phyloP scores from a whole-genome alignment of 2,797 vertebrate genomes.

The Esox masquinongy region DNA sequence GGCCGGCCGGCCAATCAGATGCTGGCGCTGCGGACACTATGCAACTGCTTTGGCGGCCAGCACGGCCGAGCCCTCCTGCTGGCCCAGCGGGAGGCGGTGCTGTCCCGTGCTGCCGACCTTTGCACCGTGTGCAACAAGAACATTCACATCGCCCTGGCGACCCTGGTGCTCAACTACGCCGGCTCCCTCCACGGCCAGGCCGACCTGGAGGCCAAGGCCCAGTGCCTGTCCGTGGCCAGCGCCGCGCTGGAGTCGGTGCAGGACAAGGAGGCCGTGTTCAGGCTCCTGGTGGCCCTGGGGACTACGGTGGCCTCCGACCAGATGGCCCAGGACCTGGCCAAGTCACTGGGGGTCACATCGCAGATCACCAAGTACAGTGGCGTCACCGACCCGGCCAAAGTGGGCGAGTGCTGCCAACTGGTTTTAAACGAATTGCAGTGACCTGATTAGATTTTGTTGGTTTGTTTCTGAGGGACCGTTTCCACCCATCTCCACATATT shows the following conservation, averaged over 20 bases:
- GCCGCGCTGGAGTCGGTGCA: conserved; percentile 90
- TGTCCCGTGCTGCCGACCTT: conserved; percentile 86
- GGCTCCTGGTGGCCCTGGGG: conserved; percentile 95
- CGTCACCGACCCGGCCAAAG: conserved; percentile 89
- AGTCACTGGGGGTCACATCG: conserved; percentile 89
- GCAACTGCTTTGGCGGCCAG: conserved; percentile 90
- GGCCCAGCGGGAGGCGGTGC: conserved; percentile 86
- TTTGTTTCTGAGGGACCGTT: conserved; percentile 11
- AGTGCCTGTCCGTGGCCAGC: conserved; percentile 93
- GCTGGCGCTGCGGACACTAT: conserved; percentile 92
- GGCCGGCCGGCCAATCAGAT: conserved; percentile 94
- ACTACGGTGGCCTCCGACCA: conserved; percentile 88
- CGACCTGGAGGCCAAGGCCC: conserved; percentile 94
- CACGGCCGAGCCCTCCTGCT: conserved; percentile 87
- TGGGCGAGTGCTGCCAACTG: conserved; percentile 92
- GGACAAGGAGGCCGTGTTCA: conserved; percentile 96
- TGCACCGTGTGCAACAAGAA: conserved; percentile 89
- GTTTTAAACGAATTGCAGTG: conserved; percentile 89
- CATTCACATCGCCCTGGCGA: conserved; percentile 93
- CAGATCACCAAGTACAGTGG: conserved; percentile 92
- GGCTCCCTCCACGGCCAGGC: conserved; percentile 85
- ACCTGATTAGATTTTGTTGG: conserved; percentile 45
- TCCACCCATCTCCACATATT: conserved; percentile 38
- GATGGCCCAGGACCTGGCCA: conserved; percentile 90
- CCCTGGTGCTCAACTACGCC: conserved; percentile 92